Percentiles rank a stretch among this genome's conserved stretches.
Conservation (phyloP, 2,113 vertebrate genomes). For the Tautogolabrus adspersus region DNA sequence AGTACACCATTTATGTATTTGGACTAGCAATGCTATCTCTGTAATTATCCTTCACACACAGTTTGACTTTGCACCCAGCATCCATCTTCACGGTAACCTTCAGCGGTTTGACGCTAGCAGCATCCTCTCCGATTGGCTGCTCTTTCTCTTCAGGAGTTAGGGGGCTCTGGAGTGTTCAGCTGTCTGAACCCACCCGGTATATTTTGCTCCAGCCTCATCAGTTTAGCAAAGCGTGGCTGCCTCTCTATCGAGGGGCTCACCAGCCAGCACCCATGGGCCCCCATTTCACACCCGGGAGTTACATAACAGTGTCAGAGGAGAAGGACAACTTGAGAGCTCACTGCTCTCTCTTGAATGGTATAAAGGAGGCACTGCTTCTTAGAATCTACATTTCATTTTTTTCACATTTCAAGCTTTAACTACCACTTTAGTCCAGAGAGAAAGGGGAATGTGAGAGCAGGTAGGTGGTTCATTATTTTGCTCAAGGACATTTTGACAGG, state of each 20-base stretch:
- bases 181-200: constrained; percentile 40
- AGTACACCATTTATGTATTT: constrained; percentile 20
- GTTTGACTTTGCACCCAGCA: constrained; percentile 43
- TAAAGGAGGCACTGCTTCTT: constrained; percentile 21
- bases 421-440: constrained; percentile 32
- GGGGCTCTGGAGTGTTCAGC: constrained; percentile 56
- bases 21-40: constrained; percentile 20
- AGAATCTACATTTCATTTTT: constrained; percentile 46
- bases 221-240: constrained; percentile 64
- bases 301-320: constrained; percentile 55
- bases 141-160: constrained; percentile 58
- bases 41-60: constrained; percentile 45
- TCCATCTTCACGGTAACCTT: constrained; percentile 42
- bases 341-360: constrained; percentile 13
- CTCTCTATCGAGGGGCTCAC: constrained; percentile 52
- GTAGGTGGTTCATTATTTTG: constrained; percentile 56
- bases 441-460: constrained; percentile 40
- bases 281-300: constrained; percentile 55
- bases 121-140: constrained; percentile 55
- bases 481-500: constrained; percentile 56
- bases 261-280: constrained; percentile 55
- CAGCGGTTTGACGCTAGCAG: constrained; percentile 31
- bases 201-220: constrained; percentile 43
- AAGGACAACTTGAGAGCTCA: constrained; percentile 46
- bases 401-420: constrained; percentile 27